phyloP scores from a whole-genome alignment of 2,797 vertebrate genomes.

The Micrastur ruficollis region DNA sequence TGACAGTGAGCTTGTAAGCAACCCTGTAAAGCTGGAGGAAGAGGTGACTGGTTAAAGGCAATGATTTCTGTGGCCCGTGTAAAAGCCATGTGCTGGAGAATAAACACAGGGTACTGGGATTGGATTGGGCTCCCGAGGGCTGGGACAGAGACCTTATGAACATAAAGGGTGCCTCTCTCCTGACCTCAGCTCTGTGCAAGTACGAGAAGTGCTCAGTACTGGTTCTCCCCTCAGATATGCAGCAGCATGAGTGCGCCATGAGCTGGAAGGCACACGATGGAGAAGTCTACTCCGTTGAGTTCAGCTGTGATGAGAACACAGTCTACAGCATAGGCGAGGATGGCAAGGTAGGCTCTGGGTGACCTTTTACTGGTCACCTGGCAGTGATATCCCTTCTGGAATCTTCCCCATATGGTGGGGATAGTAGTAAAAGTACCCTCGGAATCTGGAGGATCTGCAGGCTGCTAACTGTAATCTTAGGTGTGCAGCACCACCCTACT shows the following conservation, averaged over 20 bases:
- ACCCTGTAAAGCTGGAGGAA: not conserved
- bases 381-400: not conserved
- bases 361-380: not conserved
- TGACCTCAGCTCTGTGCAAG: not conserved
- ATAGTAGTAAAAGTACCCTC: not conserved
- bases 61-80: not conserved
- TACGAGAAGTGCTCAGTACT: not conserved
- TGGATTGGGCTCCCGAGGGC: not conserved
- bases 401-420: not conserved
- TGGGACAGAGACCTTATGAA: not conserved
- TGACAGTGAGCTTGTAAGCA: not conserved
- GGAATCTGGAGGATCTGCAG: not conserved
- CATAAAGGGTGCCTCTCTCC: not conserved
- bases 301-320: constrained; percentile 96
- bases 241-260: constrained; percentile 92
- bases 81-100: not conserved
- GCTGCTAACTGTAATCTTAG: not conserved
- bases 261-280: constrained; percentile 94
- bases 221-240: constrained; percentile 85
- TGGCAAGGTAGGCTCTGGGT: constrained; percentile 83
- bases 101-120: not conserved
- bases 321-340: constrained; percentile 96
- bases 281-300: constrained; percentile 96
- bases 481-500: not conserved
- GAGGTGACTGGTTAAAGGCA: not conserved